Evolutionary conservation across 2,888 invertebrate genomes (phyloP).

Genomic region (Dynastes hyllus): DNA sequence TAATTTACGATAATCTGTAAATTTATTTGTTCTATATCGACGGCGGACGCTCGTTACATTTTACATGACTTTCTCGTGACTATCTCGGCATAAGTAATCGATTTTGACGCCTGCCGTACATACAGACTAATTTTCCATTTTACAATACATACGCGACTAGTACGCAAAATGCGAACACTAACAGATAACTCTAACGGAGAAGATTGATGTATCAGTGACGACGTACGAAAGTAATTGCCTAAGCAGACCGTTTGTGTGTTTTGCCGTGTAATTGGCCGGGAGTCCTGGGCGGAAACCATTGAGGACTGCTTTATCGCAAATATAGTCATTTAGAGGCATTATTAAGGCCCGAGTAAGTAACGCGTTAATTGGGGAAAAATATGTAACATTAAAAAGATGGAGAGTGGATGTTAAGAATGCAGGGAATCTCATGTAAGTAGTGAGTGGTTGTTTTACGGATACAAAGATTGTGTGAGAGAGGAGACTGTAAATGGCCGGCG

Average conservation of each 20-base stretch:
- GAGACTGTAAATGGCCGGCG: constrained; percentile 16
- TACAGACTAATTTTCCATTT: constrained; percentile 49
- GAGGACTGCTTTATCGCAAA: constrained; percentile 41
- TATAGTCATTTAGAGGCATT: constrained; percentile 46
- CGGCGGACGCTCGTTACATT: constrained; percentile 47
- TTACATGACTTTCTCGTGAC: constrained; percentile 51
- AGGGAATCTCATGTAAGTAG: constrained; percentile 23
- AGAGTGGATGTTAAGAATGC: constrained; percentile 38
- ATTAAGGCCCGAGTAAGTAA: constrained; percentile 37
- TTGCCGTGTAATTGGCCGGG: constrained; percentile 36
- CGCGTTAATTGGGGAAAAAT: constrained; percentile 49
- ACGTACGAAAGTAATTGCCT: constrained; percentile 38
- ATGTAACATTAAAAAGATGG: constrained; percentile 47
- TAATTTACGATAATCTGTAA: constrained; percentile 45
- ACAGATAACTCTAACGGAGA: constrained; percentile 27
- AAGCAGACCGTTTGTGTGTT: constrained; percentile 27
- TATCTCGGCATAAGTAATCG: constrained; percentile 49
- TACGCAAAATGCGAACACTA: constrained; percentile 30
- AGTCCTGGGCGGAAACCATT: constrained; percentile 28
- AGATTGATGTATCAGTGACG: constrained; percentile 45
- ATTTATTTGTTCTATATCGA: constrained; percentile 48
- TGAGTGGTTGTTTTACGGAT: constrained; percentile 17
- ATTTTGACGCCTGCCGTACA: constrained; percentile 50
- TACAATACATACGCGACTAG: constrained; percentile 17
- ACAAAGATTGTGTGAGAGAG: constrained; percentile 23